Evolutionary conservation across 2,888 invertebrate genomes (phyloP).

Genomic region (Actias luna): DNA sequence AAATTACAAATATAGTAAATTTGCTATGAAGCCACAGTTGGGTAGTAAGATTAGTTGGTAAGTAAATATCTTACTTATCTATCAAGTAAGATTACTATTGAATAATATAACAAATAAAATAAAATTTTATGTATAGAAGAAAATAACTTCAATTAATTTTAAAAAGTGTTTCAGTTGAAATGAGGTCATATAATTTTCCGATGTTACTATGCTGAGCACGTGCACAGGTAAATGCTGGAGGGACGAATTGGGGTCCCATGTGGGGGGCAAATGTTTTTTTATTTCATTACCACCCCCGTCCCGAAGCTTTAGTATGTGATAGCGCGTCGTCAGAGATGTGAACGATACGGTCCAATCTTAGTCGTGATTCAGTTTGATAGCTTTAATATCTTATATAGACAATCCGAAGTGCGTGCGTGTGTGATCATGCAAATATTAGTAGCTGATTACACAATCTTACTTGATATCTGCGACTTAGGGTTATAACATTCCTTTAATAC

Average conservation of each 20-base stretch:
- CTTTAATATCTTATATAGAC: background rate
- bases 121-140: background rate
- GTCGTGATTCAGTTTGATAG: background rate
- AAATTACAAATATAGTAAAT: no score
- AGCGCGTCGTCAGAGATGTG: slow-evolving; percentile 23
- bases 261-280: slow-evolving; percentile 35
- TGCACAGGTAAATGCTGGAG: slow-evolving; percentile 31
- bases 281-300: slow-evolving; percentile 41
- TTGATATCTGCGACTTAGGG: no score
- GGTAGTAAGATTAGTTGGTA: no score
- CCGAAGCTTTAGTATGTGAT: slow-evolving; percentile 36
- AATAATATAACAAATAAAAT: no score
- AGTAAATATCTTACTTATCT: no score
- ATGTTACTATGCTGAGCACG: slow-evolving; percentile 36
- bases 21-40: no score
- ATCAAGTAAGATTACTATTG: no score
- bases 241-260: slow-evolving; percentile 21
- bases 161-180: slow-evolving; percentile 14
- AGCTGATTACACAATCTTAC: no score
- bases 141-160: slow-evolving; percentile 3
- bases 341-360: background rate
- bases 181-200: slow-evolving; percentile 12
- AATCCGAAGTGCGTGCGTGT: no score
- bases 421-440: no score
- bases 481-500: no score